These are phyloP conservation scores for Meloidogyne hapla DNA, from an alignment of 1,140 invertebrate species.

Conservation along the genomic window DNA sequence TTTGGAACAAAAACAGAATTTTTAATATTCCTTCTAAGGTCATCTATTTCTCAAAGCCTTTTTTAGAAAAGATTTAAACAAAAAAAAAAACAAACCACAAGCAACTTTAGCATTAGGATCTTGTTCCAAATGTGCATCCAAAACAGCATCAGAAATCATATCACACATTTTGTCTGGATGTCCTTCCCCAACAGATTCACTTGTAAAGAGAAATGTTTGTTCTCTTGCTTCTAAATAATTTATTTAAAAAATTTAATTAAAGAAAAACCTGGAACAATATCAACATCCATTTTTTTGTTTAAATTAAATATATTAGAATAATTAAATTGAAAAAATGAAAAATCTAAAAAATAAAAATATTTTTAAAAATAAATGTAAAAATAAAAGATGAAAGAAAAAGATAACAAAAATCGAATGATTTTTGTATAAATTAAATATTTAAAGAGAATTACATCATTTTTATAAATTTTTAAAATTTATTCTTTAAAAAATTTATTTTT, in stretches of 20 bases:
- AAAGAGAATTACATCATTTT: too few relatives aligned
- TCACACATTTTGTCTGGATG: slow-evolving; percentile 85
- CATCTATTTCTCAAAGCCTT: too few relatives aligned
- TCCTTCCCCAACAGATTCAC: slow-evolving; percentile 96
- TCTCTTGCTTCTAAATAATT: slow-evolving; percentile 18
- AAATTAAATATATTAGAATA: not conserved
- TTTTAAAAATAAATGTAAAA: too few relatives aligned
- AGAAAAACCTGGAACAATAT: slow-evolving; percentile 21
- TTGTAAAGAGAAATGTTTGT: slow-evolving; percentile 74
- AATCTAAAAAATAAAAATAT: too few relatives aligned
- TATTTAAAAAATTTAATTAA: not conserved
- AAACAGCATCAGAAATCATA: slow-evolving; percentile 77
- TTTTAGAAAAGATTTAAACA: not conserved
- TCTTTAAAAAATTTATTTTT: too few relatives aligned
- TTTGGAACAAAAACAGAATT: not conserved
- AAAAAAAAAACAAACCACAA: slow-evolving; percentile 70
- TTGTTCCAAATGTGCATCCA: slow-evolving; percentile 92
- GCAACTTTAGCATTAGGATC: slow-evolving; percentile 97
- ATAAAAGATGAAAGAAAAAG: too few relatives aligned
- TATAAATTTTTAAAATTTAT: too few relatives aligned
- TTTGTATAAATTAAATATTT: too few relatives aligned
- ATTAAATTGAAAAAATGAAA: not conserved
- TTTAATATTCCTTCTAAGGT: too few relatives aligned
- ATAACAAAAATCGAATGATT: too few relatives aligned
- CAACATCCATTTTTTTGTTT: slow-evolving; percentile 16